Evolutionary conservation across 2,888 invertebrate genomes (phyloP).

Genomic region (Sphaeridia pumilis): DNA sequence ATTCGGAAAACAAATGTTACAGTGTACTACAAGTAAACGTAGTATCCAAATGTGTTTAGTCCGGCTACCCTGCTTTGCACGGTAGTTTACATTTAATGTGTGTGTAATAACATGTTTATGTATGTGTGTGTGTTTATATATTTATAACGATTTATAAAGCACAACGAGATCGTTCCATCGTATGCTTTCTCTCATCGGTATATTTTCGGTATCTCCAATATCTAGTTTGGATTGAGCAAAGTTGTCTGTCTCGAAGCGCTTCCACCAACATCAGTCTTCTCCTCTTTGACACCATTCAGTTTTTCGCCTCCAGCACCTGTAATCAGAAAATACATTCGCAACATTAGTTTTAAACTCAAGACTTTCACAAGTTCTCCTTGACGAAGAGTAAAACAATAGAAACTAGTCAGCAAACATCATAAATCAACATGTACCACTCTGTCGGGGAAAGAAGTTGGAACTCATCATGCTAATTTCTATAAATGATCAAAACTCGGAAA

Average conservation of each 20-base stretch:
- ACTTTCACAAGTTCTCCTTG: too few species aligned
- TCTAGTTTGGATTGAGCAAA: constrained; percentile 3
- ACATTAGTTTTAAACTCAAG: too few species aligned
- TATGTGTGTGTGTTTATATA: too few species aligned
- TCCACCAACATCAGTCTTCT: constrained; percentile 10
- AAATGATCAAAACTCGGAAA: background rate
- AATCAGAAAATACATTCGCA: background rate
- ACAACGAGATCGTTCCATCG: too few species aligned
- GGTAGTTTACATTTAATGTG: too few species aligned
- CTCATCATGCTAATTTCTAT: background rate
- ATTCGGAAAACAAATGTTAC: too few species aligned
- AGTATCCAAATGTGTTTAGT: too few species aligned
- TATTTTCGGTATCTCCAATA: background rate
- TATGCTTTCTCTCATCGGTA: too few species aligned
- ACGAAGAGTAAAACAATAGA: background rate
- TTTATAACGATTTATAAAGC: too few species aligned
- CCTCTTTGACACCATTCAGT: constrained; percentile 2
- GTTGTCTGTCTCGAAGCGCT: background rate
- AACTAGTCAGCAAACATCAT: background rate
- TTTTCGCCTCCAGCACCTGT: background rate
- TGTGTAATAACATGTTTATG: too few species aligned
- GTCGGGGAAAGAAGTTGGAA: constrained; percentile 2
- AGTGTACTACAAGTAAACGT: too few species aligned
- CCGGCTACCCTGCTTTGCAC: too few species aligned
- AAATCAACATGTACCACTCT: constrained; percentile 1